Conservation (phyloP, 2,113 vertebrate genomes). For the Pithys albifrons region DNA sequence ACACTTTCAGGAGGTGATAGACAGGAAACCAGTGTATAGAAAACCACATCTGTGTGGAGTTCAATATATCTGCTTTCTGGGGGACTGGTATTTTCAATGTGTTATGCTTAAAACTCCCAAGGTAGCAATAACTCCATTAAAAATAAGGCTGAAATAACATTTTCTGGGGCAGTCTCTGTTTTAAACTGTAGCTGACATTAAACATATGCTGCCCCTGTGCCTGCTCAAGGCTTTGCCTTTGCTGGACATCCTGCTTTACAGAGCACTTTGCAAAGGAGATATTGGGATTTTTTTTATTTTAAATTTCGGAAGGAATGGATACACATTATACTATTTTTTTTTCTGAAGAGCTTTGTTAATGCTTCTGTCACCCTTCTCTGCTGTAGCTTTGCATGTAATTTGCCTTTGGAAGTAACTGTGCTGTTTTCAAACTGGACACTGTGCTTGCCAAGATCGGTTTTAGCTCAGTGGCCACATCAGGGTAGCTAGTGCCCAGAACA, state of each 20-base stretch:
- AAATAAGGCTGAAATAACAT: not conserved
- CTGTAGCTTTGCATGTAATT: not conserved
- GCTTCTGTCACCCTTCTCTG: not conserved
- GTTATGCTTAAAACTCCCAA: not conserved
- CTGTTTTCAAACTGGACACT: not conserved
- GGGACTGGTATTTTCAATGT: not conserved
- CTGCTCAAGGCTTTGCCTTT: not conserved
- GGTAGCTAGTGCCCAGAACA: not conserved
- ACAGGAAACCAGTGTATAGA: not conserved
- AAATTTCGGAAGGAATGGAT: not conserved
- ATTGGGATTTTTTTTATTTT: not conserved
- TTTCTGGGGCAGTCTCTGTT: not conserved
- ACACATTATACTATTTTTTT: not conserved
- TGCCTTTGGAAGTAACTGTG: not conserved
- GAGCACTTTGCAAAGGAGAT: not conserved
- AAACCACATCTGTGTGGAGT: not conserved
- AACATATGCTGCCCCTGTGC: not conserved
- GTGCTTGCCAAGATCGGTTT: fast-evolving
- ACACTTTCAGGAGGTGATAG: not conserved
- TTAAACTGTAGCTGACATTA: not conserved
- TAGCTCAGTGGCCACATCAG: not conserved
- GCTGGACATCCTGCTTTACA: not conserved
- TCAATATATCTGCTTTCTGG: not conserved
- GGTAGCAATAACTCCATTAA: not conserved
- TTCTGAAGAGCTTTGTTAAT: not conserved